These are phyloP conservation scores for Mimas tiliae DNA, from an alignment of 2,888 invertebrate genomes.

Conservation along the genomic window DNA sequence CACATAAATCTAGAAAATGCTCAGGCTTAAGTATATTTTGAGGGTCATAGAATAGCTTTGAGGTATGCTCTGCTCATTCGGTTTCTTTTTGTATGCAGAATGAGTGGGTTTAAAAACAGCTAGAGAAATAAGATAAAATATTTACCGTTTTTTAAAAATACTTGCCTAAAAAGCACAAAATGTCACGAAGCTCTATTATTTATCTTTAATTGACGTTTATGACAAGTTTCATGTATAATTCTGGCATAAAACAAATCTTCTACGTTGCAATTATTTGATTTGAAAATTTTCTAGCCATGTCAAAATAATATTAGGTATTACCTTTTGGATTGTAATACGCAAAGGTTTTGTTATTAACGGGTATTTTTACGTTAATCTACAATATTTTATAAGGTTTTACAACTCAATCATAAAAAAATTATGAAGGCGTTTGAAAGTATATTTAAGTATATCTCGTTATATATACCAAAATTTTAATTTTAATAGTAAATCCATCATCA, in stretches of 20 bases:
- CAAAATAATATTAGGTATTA: neutral
- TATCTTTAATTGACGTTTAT: neutral
- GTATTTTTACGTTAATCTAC: too few species aligned
- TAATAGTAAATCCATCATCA: too few species aligned
- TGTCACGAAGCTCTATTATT: slow-evolving; percentile 2
- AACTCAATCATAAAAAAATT: too few species aligned
- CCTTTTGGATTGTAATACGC: too few species aligned
- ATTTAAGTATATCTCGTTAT: too few species aligned
- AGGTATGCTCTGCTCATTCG: neutral
- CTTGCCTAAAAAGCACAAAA: slow-evolving; percentile 8
- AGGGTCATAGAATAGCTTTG: neutral
- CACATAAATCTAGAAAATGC: neutral
- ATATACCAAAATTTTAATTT: too few species aligned
- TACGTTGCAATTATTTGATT: neutral
- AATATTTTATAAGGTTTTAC: too few species aligned
- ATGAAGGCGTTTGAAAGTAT: too few species aligned
- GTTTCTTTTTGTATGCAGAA: neutral
- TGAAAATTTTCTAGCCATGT: neutral
- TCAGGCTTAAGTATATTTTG: neutral
- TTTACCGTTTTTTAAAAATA: too few species aligned
- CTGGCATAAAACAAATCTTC: neutral
- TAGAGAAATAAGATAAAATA: too few species aligned
- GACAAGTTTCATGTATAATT: neutral
- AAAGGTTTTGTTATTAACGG: too few species aligned
- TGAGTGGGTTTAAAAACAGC: too few species aligned